These are phyloP conservation scores for Conus canariensis DNA, from an alignment of 2,888 invertebrate genomes.

Conservation along the genomic window DNA sequence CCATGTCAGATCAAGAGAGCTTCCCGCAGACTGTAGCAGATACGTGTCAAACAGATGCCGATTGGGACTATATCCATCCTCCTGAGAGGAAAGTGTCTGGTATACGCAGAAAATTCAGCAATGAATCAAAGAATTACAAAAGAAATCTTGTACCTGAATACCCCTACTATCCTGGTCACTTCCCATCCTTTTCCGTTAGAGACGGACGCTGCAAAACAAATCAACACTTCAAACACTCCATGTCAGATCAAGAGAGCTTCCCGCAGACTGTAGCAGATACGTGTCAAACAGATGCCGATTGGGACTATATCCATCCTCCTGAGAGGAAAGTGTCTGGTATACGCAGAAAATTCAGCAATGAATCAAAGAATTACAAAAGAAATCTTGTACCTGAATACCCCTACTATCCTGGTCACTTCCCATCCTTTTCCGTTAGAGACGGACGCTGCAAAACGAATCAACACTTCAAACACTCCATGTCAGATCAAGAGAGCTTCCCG, in stretches of 20 bases:
- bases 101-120: too few relatives aligned
- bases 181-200: too few relatives aligned
- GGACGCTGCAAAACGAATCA: not conserved
- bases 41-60: not conserved
- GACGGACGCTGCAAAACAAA: too few relatives aligned
- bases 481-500: too few relatives aligned
- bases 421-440: not conserved
- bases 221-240: too few relatives aligned
- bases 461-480: not conserved
- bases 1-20: too few relatives aligned
- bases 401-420: not conserved
- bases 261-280: not conserved
- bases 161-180: too few relatives aligned
- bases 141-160: too few relatives aligned
- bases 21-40: too few relatives aligned
- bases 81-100: too few relatives aligned
- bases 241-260: too few relatives aligned
- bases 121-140: too few relatives aligned
- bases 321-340: slow-evolving; percentile 24
- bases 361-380: not conserved
- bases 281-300: not conserved
- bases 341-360: slow-evolving; percentile 2
- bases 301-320: not conserved
- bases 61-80: not conserved
- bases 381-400: not conserved